A percentile compares a stretch with the other conserved stretches of the same genome.
Conservation (phyloP, 2,888 invertebrate genomes). For the Spialia ferax region DNA sequence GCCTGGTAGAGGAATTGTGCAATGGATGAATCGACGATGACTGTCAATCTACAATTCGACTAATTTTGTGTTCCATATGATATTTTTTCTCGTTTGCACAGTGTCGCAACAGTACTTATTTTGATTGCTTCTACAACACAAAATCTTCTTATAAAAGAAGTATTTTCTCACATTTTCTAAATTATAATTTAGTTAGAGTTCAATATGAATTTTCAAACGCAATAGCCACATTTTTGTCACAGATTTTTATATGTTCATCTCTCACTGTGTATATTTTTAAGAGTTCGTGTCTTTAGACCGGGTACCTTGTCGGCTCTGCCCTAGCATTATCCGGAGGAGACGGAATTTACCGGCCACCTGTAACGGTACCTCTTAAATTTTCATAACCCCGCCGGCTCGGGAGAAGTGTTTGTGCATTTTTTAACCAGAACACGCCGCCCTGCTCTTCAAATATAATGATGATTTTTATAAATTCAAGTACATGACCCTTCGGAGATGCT, state of each 20-base stretch:
- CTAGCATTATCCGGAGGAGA: conserved; percentile 57
- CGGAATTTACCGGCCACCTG: conserved; percentile 77
- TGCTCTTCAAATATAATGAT: conserved; percentile 32
- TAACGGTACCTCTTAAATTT: conserved; percentile 68
- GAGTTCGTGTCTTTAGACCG: not conserved
- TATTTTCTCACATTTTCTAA: no score
- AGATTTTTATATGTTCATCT: not conserved
- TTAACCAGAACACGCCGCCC: conserved; percentile 35
- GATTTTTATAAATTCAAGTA: conserved; percentile 36
- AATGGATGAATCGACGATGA: no score
- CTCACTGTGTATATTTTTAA: not conserved
- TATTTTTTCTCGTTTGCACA: no score
- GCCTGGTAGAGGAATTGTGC: no score
- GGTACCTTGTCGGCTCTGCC: conserved; percentile 4
- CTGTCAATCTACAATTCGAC: no score
- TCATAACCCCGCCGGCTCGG: conserved; percentile 58
- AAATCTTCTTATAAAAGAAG: no score
- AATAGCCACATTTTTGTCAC: no score
- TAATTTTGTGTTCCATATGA: no score
- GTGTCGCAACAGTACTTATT: no score
- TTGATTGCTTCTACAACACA: no score
- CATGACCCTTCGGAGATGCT: conserved; percentile 9
- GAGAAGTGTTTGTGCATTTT: conserved; percentile 67
- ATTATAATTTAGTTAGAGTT: no score
- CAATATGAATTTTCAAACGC: no score